These are phyloP conservation scores for Sphenodon punctatus DNA, from an alignment of 2,797 vertebrate genomes.

Conservation along the genomic window DNA sequence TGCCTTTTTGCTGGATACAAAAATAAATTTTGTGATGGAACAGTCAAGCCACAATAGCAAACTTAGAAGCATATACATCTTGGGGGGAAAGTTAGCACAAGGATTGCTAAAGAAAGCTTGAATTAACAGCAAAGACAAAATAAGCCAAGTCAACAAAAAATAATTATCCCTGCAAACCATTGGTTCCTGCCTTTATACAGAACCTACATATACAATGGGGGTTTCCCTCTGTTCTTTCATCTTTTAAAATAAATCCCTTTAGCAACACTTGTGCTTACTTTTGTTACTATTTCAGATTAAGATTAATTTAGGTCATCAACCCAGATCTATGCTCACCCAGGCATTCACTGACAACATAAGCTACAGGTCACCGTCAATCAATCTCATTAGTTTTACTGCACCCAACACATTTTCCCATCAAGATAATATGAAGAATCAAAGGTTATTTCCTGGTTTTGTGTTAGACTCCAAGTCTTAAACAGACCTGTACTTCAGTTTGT, in stretches of 20 bases:
- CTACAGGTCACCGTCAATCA: not conserved
- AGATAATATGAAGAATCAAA: not conserved
- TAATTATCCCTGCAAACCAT: not conserved
- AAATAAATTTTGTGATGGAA: slow-evolving; percentile 2
- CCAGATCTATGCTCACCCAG: not conserved
- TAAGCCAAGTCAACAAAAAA: not conserved
- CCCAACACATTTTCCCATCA: not conserved
- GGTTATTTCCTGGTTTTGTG: not conserved
- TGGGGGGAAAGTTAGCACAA: not conserved
- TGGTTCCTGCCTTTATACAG: not conserved
- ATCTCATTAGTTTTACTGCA: too few relatives aligned
- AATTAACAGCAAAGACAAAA: not conserved
- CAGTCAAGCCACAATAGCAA: not conserved
- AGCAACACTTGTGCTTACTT: not conserved
- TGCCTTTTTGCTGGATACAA: slow-evolving; percentile 80
- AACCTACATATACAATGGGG: not conserved
- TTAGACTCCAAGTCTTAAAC: not conserved
- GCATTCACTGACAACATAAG: not conserved
- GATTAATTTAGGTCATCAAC: not conserved
- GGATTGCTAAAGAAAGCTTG: not conserved
- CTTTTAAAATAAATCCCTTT: not conserved
- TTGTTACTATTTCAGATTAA: too few relatives aligned
- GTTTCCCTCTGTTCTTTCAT: not conserved
- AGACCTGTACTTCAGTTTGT: not conserved
- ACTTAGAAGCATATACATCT: not conserved